Evolutionary conservation across 2,888 invertebrate genomes (phyloP), one percentile per base, ranked within the genome.

Genomic region (Elysia crispata): DNA sequence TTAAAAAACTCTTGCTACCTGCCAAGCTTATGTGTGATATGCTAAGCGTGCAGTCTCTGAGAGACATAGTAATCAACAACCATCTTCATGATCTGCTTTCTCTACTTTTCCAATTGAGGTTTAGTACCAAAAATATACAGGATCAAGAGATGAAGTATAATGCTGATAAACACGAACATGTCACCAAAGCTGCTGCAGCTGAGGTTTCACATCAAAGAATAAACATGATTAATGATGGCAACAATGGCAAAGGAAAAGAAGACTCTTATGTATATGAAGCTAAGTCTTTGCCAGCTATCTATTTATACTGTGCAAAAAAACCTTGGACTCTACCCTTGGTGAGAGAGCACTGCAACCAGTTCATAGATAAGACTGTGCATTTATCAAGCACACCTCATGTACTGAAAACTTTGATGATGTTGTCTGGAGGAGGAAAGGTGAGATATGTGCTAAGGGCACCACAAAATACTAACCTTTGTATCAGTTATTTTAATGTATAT

Each of bases 351-450:
- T 62, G 76, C 31, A 76, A 60, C 49, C 50, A 30, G 20, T 66
- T 70, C 20, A 67, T 80, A 18, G 80, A 80, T 41, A 70, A 60
- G 49, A 64, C 49, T 6, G 54, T 80, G 13, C 54, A 50, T 31
- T 30, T 20, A 20, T 49, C 80, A 30, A 41, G 30, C 57, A 50
- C 57, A 30, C 30, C 76, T 13, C 74, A 67, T 28, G 76, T 76
- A 0, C 54, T 80, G 31, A 69, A 69, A 33, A 49, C 33, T 41
- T 30, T 76, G 49, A 49, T 80, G 69, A 20, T 75, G 57, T 20
- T 80, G 6, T 69, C 70, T 76, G 76, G 80, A 30, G 31, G 62
- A n/a, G 50, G 28, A 1, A 76, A 80, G 64, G 80, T 80, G 15
- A 41, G 41, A 11, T 6, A n/a, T n/a, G n/a, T n/a, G n/a, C n/a